Evolutionary conservation across 2,113 vertebrate species (phyloP).

Genomic region (Rhizomys pruinosus): DNA sequence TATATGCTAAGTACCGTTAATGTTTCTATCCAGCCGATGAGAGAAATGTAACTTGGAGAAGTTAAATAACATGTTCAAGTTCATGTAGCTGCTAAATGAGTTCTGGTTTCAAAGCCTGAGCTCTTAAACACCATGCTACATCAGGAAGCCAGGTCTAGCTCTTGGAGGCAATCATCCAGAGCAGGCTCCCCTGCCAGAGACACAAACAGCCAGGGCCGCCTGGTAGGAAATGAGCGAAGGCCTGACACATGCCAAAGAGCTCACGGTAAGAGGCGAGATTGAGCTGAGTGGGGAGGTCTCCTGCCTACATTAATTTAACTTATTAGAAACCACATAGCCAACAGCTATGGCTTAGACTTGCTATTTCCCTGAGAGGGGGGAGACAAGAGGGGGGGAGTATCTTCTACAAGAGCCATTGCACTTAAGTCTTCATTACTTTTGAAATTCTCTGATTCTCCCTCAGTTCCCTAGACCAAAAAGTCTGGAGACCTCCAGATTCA

Average conservation of each 20-base stretch:
- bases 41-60: neutral
- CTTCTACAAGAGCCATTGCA: neutral
- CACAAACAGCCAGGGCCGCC: neutral
- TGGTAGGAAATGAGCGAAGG: neutral
- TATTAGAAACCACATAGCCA: neutral
- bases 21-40: neutral
- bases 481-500: constrained; percentile 30
- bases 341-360: neutral
- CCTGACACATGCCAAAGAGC: neutral
- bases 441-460: constrained; percentile 35
- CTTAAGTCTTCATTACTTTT: neutral
- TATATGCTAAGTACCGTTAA: neutral
- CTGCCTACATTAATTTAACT: neutral
- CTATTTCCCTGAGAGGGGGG: neutral
- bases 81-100: constrained; percentile 1
- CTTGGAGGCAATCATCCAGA: neutral
- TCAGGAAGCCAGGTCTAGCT: neutral
- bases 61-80: constrained; percentile 11
- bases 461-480: constrained; percentile 3
- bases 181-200: neutral
- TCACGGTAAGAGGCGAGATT: neutral
- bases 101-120: neutral
- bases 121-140: neutral
- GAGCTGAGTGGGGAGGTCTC: neutral
- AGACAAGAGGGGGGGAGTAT: neutral